Evolutionary conservation across 2,888 invertebrate species (phyloP), one percentile per base, ranked within the genome.

Genomic region (Callyntrura guangdongensis): DNA sequence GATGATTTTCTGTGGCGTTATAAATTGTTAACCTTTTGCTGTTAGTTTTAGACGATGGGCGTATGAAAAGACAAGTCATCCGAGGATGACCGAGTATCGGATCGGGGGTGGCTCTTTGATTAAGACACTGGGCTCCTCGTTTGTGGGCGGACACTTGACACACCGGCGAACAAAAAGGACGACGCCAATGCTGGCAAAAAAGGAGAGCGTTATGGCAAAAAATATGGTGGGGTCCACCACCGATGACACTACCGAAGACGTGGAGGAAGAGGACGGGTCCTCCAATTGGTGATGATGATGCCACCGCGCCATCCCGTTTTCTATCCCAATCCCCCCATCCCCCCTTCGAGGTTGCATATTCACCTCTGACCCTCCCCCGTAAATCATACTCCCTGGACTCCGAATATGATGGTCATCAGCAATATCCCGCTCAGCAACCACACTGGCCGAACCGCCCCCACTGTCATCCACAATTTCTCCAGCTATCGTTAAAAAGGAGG

Each of bases 181-280:
- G 47, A 94, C 91, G 4, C 94, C 94, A 64, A 94, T 94, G n/a
- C 94, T 92, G 17, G 94, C 94, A 89, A 95, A 95, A 53, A 95
- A 94, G 47, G 94, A 94, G 79, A 95, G 92, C n/a, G 94, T 94
- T 27, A 94, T 92, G 22, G 94, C 94, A 89, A 95, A 95, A 92
- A 95, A 95, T 49, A 95, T 93, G 72, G 94, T 94, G 11, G 95
- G 94, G 12, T 25, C 87, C 9, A 49, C 74, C 61, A 72, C 67
- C 17, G 53, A 87, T 56, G 90, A 84, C 27, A 83, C 92, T 91
- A 61, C 92, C 2, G 25, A 25, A 67, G 64, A 53, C 11, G 11
- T n/a, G n/a, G n/a, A n/a, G n/a, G n/a, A n/a, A n/a, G n/a, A n/a
- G n/a, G n/a, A n/a, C n/a, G n/a, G n/a, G n/a, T n/a, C n/a, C n/a